phyloP scores from a whole-genome alignment of 2,888 invertebrate genomes.

The Amiota communis region DNA sequence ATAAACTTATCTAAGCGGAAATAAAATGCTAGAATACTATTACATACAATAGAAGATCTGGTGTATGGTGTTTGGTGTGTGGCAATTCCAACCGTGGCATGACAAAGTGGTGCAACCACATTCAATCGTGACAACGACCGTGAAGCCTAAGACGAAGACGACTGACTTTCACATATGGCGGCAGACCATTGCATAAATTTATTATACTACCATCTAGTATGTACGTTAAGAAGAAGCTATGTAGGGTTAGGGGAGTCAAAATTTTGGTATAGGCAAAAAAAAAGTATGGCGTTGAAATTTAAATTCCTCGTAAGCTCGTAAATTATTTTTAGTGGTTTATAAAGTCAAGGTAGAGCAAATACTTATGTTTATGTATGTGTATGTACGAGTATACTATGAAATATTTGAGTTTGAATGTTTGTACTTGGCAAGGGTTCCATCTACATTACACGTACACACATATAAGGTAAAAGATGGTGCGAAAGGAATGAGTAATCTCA shows the following conservation, averaged over 20 bases:
- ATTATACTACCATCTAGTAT: constrained; percentile 19
- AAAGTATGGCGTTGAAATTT: constrained; percentile 59
- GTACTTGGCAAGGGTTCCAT: too few relatives aligned
- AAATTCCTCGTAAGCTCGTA: constrained; percentile 63
- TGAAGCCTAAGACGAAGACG: constrained; percentile 28
- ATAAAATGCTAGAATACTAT: constrained; percentile 47
- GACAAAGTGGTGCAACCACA: constrained; percentile 49
- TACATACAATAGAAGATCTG: constrained; percentile 29
- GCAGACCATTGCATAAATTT: constrained; percentile 39
- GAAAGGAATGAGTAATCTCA: too few relatives aligned
- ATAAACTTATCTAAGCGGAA: constrained; percentile 68
- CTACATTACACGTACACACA: too few relatives aligned
- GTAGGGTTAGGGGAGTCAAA: not conserved
- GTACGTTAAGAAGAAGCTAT: not conserved
- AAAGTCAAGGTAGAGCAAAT: constrained; percentile 46
- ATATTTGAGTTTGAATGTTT: too few relatives aligned
- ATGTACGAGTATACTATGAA: too few relatives aligned
- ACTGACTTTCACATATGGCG: constrained; percentile 31
- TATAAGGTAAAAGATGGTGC: too few relatives aligned
- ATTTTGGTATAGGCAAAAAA: constrained; percentile 23
- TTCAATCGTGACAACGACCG: constrained; percentile 42
- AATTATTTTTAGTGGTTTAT: constrained; percentile 65
- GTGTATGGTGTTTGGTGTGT: constrained; percentile 35
- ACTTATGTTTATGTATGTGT: too few relatives aligned
- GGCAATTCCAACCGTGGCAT: constrained; percentile 11